These are phyloP conservation scores for Gasterosteus nipponicus DNA, from an alignment of 2,113 vertebrate genomes.

Conservation along the genomic window DNA sequence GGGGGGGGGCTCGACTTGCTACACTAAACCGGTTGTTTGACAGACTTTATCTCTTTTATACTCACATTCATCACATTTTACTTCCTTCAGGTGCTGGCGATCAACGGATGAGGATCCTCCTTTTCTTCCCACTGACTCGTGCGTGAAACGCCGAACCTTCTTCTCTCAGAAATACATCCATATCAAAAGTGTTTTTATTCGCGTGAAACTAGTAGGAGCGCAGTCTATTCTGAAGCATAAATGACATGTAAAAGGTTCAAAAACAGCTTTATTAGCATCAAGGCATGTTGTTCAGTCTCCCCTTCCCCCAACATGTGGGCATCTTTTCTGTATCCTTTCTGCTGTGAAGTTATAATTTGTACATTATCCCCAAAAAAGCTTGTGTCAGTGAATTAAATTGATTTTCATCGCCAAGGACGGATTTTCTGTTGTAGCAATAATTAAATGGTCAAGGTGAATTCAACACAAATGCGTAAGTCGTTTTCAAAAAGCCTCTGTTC, in stretches of 20 bases:
- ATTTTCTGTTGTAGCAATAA: conserved; percentile 53
- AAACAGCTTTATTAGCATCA: conserved; percentile 68
- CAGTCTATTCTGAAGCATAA: conserved; percentile 27
- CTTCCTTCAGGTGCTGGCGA: conserved; percentile 51
- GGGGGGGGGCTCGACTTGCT: no score
- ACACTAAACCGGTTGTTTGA: no score
- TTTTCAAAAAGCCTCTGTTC: conserved; percentile 24
- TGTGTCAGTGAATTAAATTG: conserved; percentile 31
- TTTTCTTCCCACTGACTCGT: conserved; percentile 12
- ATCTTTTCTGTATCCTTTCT: conserved; percentile 20
- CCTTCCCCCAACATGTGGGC: conserved; percentile 22
- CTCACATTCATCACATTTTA: neutral
- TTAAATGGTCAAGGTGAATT: conserved; percentile 8
- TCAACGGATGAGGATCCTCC: conserved; percentile 19
- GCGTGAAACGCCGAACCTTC: neutral
- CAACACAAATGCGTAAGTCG: conserved; percentile 13
- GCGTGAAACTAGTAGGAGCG: neutral
- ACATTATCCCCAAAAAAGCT: conserved; percentile 43
- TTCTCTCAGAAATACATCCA: conserved; percentile 14
- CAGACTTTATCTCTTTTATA: neutral
- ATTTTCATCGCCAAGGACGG: conserved; percentile 34
- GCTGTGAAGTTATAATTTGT: conserved; percentile 48
- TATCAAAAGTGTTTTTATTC: conserved; percentile 3
- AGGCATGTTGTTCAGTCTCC: conserved; percentile 50
- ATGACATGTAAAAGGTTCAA: conserved; percentile 53